A percentile compares a stretch with the other conserved stretches of the same genome.
Evolutionary conservation across 1,140 invertebrate species (phyloP).

Genomic region (Atta cephalotes): DNA sequence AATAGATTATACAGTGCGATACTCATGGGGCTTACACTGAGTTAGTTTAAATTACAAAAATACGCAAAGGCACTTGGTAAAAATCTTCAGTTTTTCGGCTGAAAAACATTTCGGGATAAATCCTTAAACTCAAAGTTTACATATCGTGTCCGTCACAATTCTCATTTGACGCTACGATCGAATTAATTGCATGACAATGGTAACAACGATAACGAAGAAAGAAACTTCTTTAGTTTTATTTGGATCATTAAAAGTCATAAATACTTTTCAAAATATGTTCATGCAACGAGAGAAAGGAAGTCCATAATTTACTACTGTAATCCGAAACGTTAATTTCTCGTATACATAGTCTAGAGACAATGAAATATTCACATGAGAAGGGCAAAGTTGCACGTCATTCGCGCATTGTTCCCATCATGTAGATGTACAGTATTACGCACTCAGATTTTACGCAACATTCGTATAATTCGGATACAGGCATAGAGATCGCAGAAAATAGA

Average conservation of each 20-base stretch:
- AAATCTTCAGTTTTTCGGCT: conserved; percentile 60
- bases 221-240: background rate
- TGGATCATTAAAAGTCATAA: conserved; percentile 2
- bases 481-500: conserved; percentile 75
- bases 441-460: conserved; percentile 35
- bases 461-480: conserved; percentile 69
- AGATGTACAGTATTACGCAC: conserved; percentile 3
- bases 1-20: conserved; percentile 58
- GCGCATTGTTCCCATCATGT: conserved; percentile 41
- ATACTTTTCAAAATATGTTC: conserved; percentile 16
- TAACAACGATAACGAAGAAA: conserved; percentile 23
- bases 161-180: conserved; percentile 13
- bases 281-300: conserved; percentile 23
- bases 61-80: conserved; percentile 79
- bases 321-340: conserved; percentile 33
- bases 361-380: conserved; percentile 28
- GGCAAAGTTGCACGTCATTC: conserved; percentile 21
- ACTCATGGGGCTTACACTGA: conserved; percentile 68
- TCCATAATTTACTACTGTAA: conserved; percentile 24
- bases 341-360: conserved; percentile 9
- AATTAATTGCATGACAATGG: conserved; percentile 37
- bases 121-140: conserved; percentile 16
- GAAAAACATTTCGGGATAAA: conserved; percentile 48
- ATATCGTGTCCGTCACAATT: conserved; percentile 28
- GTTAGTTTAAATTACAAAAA: conserved; percentile 78